Base-by-base conservation (phyloP, 2,113 vertebrate genomes). In the Chunga burmeisteri region DNA sequence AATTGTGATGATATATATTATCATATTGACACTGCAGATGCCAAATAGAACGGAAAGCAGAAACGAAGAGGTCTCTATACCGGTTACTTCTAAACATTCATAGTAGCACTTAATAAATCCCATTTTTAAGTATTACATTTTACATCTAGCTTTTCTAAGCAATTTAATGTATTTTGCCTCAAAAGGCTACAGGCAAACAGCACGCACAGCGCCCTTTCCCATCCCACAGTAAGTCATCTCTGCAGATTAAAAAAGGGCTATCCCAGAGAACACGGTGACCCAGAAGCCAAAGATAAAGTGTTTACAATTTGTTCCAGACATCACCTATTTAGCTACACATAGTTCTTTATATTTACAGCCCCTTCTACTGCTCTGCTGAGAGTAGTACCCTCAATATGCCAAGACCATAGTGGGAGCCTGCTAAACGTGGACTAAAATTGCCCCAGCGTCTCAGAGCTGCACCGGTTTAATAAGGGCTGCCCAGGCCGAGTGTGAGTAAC, bases 281-380 rank as follows among this genome's bases (percentile, higher is more conserved):
- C 66, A 95, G 89, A 95, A 95, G 78, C 61, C 72, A 85, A 86
- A 94, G 80, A 86, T 63, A 42, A 85, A 86, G 19, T 38, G 49
- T 82, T 88, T 73, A 87, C 50, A 80, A 85, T 86, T 80, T 94
- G 70, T 85, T 83, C 79, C 71, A 94, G 85, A 73, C 62, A 90
- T 82, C 86, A 90, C 50, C 78, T 77, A 73, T 88, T 77, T 70
- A 81, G 71, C 38, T 63, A 42, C 30, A 66, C 36, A n/a, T 13
- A 70, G 73, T 46, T 79, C 78, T 75, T 85, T 75, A 26, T 53
- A 87, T 95, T 91, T 91, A 93, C 77, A 94, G 70, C 46, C 73
- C 55, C 36, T 91, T 75, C 83, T 55, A 85, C 59, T 81, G 81
- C 80, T 94, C 88, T 81, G 62, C 66, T 58, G 70, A 91, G 73